These are phyloP conservation scores for Melospiza georgiana DNA, from an alignment of 2,113 vertebrate species.

Conservation along the genomic window DNA sequence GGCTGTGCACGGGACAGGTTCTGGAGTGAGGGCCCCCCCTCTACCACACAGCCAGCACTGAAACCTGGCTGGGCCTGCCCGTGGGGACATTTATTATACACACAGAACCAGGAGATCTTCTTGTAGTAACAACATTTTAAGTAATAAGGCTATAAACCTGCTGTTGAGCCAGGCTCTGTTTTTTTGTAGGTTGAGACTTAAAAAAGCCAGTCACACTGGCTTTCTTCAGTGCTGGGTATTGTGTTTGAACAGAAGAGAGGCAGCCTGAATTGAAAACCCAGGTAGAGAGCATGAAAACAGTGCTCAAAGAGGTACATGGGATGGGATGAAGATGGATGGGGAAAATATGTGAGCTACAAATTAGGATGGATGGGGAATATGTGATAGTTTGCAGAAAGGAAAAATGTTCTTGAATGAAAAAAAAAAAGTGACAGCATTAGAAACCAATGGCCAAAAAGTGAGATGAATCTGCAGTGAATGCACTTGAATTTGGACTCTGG, in stretches of 20 bases:
- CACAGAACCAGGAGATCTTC: not conserved
- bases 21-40: accelerated
- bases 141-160: not conserved
- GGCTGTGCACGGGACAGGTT: not conserved
- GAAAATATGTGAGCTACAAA: not conserved
- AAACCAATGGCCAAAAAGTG: not conserved
- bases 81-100: not conserved
- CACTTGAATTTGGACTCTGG: not conserved
- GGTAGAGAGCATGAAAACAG: not conserved
- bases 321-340: not conserved
- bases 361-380: not conserved
- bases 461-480: not conserved
- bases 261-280: not conserved
- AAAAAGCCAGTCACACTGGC: not conserved
- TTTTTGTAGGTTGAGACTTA: not conserved
- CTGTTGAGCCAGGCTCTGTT: not conserved
- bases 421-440: not conserved
- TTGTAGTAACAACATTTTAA: not conserved
- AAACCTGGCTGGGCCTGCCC: accelerated
- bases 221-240: not conserved
- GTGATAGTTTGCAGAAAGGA: not conserved
- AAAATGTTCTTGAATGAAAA: not conserved
- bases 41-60: not conserved
- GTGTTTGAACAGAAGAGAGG: not conserved
- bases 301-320: not conserved